Conservation (phyloP, 2,797 vertebrate genomes). For the Tapirus indicus region DNA sequence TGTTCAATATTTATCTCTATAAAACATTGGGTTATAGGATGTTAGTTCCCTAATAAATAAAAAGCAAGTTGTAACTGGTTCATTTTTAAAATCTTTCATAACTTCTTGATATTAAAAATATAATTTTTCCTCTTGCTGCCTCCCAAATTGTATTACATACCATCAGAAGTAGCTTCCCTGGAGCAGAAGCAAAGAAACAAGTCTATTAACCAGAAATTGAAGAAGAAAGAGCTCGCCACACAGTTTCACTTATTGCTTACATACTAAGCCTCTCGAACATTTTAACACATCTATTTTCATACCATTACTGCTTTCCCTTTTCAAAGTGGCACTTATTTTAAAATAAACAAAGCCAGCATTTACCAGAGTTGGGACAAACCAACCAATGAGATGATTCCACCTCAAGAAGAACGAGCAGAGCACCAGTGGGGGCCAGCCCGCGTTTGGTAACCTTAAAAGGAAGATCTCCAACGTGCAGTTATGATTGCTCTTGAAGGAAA, state of each 20-base stretch:
- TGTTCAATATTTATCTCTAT: conserved; percentile 42
- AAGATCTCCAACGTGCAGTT: not conserved
- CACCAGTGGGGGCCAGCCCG: fast-evolving
- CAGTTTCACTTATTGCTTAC: not conserved
- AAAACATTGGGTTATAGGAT: not conserved
- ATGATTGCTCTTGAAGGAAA: not conserved
- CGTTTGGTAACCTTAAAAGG: fast-evolving
- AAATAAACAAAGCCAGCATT: not conserved
- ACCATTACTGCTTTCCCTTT: not conserved
- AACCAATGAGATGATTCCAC: not conserved
- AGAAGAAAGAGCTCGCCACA: conserved; percentile 10
- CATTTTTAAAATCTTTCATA: conserved; percentile 54
- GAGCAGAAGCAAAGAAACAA: conserved; percentile 53
- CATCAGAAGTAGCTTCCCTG: conserved; percentile 2
- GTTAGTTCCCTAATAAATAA: conserved; percentile 41
- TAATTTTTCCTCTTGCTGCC: conserved; percentile 50
- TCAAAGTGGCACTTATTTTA: not conserved
- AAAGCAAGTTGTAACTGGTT: conserved; percentile 11
- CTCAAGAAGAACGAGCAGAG: not conserved
- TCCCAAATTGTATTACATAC: conserved; percentile 29
- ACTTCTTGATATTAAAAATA: conserved; percentile 65
- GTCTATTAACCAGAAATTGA: conserved; percentile 26
- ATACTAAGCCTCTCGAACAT: not conserved
- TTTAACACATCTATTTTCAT: not conserved
- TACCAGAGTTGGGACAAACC: not conserved